phyloP scores from a whole-genome alignment of 2,888 invertebrate species.

The Drosophila sordidula region DNA sequence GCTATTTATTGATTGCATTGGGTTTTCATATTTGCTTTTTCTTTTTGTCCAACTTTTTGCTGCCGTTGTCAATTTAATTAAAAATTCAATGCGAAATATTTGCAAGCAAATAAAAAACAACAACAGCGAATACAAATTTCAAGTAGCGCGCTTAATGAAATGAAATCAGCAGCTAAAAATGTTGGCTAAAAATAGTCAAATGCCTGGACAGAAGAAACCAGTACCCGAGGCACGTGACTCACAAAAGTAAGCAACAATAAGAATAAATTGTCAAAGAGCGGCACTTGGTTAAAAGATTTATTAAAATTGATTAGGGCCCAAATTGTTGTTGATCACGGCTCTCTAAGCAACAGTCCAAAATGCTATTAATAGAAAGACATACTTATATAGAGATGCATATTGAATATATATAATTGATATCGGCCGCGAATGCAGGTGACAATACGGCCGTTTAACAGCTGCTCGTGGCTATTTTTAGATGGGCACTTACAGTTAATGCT shows the following conservation, averaged over 20 bases:
- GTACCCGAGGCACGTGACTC: slow-evolving; percentile 60
- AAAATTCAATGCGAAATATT: slow-evolving; percentile 35
- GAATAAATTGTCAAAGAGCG: slow-evolving; percentile 8
- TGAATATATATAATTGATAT: neutral
- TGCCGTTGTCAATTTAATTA: slow-evolving; percentile 39
- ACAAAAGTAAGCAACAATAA: slow-evolving; percentile 9
- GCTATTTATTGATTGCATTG: slow-evolving; percentile 31
- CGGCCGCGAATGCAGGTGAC: slow-evolving; percentile 16
- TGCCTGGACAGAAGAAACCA: slow-evolving; percentile 44
- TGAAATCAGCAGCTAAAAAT: slow-evolving; percentile 76
- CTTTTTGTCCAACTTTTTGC: neutral
- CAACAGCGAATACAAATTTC: slow-evolving; percentile 26
- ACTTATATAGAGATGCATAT: slow-evolving; percentile 1
- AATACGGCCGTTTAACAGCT: slow-evolving; percentile 34
- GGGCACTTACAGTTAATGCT: slow-evolving; percentile 30
- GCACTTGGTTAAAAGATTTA: slow-evolving; percentile 7
- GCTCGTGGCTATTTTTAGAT: slow-evolving; percentile 41
- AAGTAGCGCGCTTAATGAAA: slow-evolving; percentile 48
- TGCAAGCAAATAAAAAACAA: slow-evolving; percentile 19
- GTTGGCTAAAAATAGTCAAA: slow-evolving; percentile 69
- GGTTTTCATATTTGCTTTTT: neutral
- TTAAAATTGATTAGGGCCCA: slow-evolving; percentile 8
- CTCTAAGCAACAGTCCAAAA: neutral
- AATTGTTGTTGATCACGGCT: too few species aligned
- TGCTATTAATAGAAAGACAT: neutral